Evolutionary conservation across 1,140 invertebrate genomes (phyloP), one percentile per base, ranked within the genome.

Genomic region (Leptoteleia sp.): DNA sequence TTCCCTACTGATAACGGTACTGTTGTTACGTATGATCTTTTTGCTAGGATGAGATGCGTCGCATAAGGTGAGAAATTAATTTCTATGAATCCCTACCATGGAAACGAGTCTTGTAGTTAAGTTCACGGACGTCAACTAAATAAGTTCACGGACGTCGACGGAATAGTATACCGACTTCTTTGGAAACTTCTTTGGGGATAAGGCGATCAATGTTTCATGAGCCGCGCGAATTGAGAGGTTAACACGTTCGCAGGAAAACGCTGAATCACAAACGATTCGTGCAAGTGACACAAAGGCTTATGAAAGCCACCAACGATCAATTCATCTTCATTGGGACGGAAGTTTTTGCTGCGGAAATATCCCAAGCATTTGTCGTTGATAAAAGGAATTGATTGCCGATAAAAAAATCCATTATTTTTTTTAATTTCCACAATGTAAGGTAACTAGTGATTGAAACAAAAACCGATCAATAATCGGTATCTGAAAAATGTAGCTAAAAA

Each of bases 131-230:
- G 22, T 16, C 54, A 48, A 61, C 38, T n/a, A n/a, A n/a, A n/a
- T n/a, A n/a, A n/a, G n/a, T n/a, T n/a, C n/a, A n/a, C n/a, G n/a
- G n/a, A n/a, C n/a, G n/a, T n/a, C n/a, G n/a, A n/a, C n/a, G n/a
- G n/a, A n/a, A 57, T 27, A 38, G 38, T 27, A 25, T 15, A 55
- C 19, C 31, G 43, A 72, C 54, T 76, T 79, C 68, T 68, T 76
- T 29, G 52, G 31, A 70, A 72, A 77, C 33, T 78, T 78, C 72
- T 64, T 67, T 52, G 33, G 33, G 61, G 42, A 48, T 67, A 35
- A 71, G 54, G 15, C 54, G 76, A 81, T 81, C 76, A 81, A 79
- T 81, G 61, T 81, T 81, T 81, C 80, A 81, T 81, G 80, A 81
- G 80, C 54, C 76, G 62, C 54, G 67, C 59, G 71, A 81, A 78